Evolutionary conservation across 2,113 vertebrate species (phyloP).

Genomic region (Psammodynastes pulverulentus): DNA sequence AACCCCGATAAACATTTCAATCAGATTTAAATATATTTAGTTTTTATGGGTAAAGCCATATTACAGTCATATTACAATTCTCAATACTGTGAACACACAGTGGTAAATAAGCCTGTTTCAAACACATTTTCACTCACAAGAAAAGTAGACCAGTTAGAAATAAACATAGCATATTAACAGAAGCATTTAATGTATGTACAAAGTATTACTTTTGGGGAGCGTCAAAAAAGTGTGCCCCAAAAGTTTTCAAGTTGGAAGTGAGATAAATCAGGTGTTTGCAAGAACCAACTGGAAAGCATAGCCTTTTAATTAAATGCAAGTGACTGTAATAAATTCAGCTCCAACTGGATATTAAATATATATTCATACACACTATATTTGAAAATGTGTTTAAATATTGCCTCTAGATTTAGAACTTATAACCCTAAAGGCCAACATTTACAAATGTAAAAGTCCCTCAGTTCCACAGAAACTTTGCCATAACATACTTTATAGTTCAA

Average conservation of each 20-base stretch:
- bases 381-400: background rate
- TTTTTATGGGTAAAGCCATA: background rate
- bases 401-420: background rate
- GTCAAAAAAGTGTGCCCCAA: background rate
- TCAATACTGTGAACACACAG: background rate
- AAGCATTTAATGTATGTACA: background rate
- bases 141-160: background rate
- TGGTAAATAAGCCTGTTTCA: background rate
- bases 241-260: background rate
- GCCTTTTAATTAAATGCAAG: background rate
- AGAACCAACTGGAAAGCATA: background rate
- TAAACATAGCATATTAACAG: background rate
- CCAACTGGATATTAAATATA: background rate
- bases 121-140: background rate
- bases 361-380: background rate
- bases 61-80: background rate
- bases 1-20: background rate
- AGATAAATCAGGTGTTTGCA: background rate
- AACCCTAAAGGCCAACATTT: background rate
- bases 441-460: background rate
- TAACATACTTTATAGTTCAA: background rate
- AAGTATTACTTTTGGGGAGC: background rate
- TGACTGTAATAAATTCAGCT: background rate
- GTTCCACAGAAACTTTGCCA: background rate
- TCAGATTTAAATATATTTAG: background rate